phyloP scores from a whole-genome alignment of 2,888 invertebrate species.

The Diaperis boleti region DNA sequence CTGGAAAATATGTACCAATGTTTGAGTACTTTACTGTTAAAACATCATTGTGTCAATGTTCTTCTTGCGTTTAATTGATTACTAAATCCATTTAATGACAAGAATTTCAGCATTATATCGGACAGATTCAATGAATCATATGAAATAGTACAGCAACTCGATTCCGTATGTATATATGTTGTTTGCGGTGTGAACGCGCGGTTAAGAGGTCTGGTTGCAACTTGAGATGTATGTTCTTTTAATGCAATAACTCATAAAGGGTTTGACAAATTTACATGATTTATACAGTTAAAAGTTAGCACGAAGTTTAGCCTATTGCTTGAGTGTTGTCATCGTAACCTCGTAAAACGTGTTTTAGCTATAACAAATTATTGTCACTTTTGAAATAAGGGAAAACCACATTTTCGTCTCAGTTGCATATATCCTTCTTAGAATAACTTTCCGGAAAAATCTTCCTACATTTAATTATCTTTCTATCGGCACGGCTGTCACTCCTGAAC shows the following conservation, averaged over 20 bases:
- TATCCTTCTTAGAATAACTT: slow-evolving; percentile 22
- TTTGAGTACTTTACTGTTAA: not conserved
- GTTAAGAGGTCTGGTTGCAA: slow-evolving; percentile 26
- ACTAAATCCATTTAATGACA: not conserved
- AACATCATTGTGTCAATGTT: not conserved
- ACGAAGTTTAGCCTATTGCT: slow-evolving; percentile 17
- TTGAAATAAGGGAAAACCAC: slow-evolving; percentile 19
- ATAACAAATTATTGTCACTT: slow-evolving; percentile 19
- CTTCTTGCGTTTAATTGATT: not conserved
- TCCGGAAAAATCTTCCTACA: slow-evolving; percentile 16
- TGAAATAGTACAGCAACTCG: slow-evolving; percentile 38
- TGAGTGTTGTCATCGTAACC: slow-evolving; percentile 6
- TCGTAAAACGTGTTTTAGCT: slow-evolving; percentile 4
- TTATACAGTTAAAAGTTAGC: slow-evolving; percentile 35
- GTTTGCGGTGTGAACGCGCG: slow-evolving; percentile 32
- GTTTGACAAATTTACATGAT: slow-evolving; percentile 39
- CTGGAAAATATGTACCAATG: slow-evolving; percentile 10
- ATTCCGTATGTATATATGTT: slow-evolving; percentile 35
- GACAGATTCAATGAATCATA: slow-evolving; percentile 38
- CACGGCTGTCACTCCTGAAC: slow-evolving; percentile 15
- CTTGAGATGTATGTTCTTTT: slow-evolving; percentile 34
- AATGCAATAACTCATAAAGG: slow-evolving; percentile 36
- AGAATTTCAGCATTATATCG: slow-evolving; percentile 26
- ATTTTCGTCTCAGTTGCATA: slow-evolving; percentile 31
- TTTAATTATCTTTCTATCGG: slow-evolving; percentile 24